Conservation (phyloP, 2,888 invertebrate species). For the Alloplasta piceator region DNA sequence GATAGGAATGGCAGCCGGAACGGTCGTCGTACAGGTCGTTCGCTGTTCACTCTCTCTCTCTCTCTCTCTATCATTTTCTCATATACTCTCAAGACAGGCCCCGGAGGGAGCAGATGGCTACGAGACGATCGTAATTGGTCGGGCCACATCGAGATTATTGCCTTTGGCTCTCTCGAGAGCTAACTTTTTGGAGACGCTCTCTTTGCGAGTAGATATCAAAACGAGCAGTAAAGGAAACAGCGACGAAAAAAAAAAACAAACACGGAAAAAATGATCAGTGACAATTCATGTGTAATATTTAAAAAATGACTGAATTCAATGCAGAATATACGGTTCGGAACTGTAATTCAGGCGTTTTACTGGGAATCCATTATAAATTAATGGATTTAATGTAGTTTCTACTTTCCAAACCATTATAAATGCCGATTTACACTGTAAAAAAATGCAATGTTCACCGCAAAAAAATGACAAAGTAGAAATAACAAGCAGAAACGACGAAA, state of each 20-base stretch:
- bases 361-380: too few relatives aligned
- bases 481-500: too few relatives aligned
- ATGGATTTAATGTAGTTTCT: too few relatives aligned
- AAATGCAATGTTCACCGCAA: too few relatives aligned
- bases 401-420: too few relatives aligned
- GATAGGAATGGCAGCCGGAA: slow-evolving; percentile 59
- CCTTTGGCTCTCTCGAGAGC: slow-evolving; percentile 71
- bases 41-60: slow-evolving; percentile 23
- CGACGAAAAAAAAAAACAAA: slow-evolving; percentile 2
- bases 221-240: slow-evolving; percentile 21
- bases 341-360: too few relatives aligned
- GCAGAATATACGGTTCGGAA: too few relatives aligned
- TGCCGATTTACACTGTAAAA: too few relatives aligned
- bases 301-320: too few relatives aligned
- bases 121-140: slow-evolving; percentile 82
- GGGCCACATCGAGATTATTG: slow-evolving; percentile 79
- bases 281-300: too few relatives aligned
- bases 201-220: slow-evolving; percentile 20
- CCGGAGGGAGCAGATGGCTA: slow-evolving; percentile 80
- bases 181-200: slow-evolving; percentile 59
- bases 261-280: slow-evolving; percentile 29
- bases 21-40: slow-evolving; percentile 61
- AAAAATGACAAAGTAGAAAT: too few relatives aligned
- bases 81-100: slow-evolving; percentile 45
- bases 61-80: slow-evolving; percentile 42